Evolutionary conservation across 2,113 vertebrate genomes (phyloP), one percentile per base, ranked within the genome.

Genomic region (Larimichthys polyactis): DNA sequence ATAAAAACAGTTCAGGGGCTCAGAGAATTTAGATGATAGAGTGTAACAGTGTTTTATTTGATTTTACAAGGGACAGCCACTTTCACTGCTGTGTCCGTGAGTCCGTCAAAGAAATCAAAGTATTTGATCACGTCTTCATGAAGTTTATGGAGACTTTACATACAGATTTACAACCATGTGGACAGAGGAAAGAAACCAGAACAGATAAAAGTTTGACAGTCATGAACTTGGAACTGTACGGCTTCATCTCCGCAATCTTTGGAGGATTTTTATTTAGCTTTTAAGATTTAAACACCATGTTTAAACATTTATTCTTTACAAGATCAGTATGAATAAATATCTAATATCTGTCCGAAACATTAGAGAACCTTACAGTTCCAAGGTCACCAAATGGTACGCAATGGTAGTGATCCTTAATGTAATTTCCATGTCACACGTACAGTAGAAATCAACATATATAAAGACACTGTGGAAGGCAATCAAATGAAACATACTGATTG

Each of bases 41-140:
- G 32, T 7, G 32, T 75, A 82, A 85, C 40, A 80, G 71, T 78
- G 32, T 74, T 93, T 93, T 91, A 92, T 93, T 93, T 54, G 3
- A 81, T 74, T 90, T 86, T 19, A 89, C 87, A 91, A 55, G 60
- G 40, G 78, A 88, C 44, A n/a, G 71, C 16, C 27, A 44, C 54
- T 27, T 82, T 85, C 64, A 77, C 73, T n/a, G 78, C 80, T 24
- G 4, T 43, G 74, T 83, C 76, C 69, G 67, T 69, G 24, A 0
- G 15, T 82, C 52, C 0, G 24, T 62, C 11, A 69, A 70, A 81
- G 24, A 36, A 12, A 54, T 43, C 4, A 5, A 44, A 36, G 17
- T 36, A 16, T 55, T 65, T 40, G n/a, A 11, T 79, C 5, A 22
- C 8, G 36, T 40, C 36, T 71, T 76, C 32, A 79, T 57, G 72